Base-by-base conservation (phyloP, 2,113 vertebrate species). In the Spheniscus mendiculus region DNA sequence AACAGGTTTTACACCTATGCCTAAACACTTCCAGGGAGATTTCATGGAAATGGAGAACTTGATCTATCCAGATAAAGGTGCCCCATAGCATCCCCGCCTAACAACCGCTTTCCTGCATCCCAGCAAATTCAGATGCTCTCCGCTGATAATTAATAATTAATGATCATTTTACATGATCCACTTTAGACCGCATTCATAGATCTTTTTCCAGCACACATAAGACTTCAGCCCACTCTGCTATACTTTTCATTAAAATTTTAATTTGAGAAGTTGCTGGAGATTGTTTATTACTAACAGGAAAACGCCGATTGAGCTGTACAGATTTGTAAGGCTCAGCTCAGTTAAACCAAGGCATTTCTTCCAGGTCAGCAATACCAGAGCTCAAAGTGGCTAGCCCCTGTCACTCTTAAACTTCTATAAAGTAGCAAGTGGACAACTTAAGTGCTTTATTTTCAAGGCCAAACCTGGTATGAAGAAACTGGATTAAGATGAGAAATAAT, bases 261-360 rank as follows among this genome's bases (percentile, higher is more conserved):
- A 44, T n/a, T 59, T 23, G 52, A 55, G 65, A 44, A 61, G 42
- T 22, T 59, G 32, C 50, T 58, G 72, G 47, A 40, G 71, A 40
- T 44, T 29, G 44, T 40, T 84, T 36, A 58, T 50, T 15, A 3
- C 86, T 13, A 23, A 50, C 25, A 82, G 56, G 30, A 76, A 38
- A 38, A 13, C 0, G 0, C 10, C 1, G 1, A 9, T 3, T 1
- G 44, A 40, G 58, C 63, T 22, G 29, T 3, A 3, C 8, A 6
- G 52, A 16, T 11, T 15, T 10, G 19, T 18, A 25, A 34, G 12
- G 70, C 52, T 38, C 85, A 5, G 45, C 70, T 50, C 81, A 11
- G 38, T 19, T 15, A 40, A 77, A 15, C 40, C 27, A 12, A 21
- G 17, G 49, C 45, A 5, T 10, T 15, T 17, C 30, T 21, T 12